Conservation (phyloP, 2,797 vertebrate species). For the Tokudaia muenninki region DNA sequence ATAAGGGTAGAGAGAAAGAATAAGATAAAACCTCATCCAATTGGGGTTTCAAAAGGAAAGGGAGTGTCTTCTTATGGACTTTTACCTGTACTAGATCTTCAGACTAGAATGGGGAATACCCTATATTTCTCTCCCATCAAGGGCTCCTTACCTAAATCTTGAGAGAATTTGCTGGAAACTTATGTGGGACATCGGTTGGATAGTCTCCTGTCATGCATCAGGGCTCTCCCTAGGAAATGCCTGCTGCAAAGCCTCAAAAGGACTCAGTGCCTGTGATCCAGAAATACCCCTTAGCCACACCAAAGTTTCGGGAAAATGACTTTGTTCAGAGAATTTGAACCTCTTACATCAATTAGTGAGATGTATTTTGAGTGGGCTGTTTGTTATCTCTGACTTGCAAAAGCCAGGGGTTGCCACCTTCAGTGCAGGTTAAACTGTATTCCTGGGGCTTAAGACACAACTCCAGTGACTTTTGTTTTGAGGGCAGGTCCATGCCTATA, state of each 20-base stretch:
- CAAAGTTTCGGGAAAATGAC: background rate
- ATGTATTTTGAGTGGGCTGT: background rate
- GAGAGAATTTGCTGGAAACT: background rate
- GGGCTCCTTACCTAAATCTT: background rate
- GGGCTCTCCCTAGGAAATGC: background rate
- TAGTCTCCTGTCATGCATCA: background rate
- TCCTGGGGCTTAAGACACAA: background rate
- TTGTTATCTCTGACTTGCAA: background rate
- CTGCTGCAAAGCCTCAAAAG: background rate
- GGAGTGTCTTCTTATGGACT: background rate
- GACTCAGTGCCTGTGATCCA: background rate
- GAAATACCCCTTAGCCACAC: too few species aligned
- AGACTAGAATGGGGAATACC: background rate
- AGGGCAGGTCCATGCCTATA: fast-evolving
- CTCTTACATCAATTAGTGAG: background rate
- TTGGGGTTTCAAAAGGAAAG: background rate
- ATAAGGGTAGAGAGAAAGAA: background rate
- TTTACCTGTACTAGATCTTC: background rate
- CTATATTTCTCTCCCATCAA: background rate
- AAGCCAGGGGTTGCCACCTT: too few species aligned
- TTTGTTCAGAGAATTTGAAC: background rate
- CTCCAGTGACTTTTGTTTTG: background rate
- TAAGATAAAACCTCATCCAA: background rate
- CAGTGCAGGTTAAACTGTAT: background rate
- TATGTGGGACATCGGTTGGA: background rate